Conservation (phyloP, 2,888 invertebrate genomes). For the Sarcophaga rosellei region DNA sequence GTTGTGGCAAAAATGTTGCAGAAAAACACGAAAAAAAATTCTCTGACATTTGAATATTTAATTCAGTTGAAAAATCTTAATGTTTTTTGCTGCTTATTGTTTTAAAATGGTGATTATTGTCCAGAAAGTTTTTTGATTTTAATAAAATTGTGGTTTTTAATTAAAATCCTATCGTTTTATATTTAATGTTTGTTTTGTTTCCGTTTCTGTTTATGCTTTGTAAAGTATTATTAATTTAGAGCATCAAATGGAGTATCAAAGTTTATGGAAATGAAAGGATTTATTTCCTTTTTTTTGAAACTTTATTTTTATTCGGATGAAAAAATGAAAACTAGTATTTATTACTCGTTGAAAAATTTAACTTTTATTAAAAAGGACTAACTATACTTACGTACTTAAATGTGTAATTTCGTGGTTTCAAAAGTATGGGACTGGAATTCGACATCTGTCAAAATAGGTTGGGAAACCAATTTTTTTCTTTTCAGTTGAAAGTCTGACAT, state of each 20-base stretch:
- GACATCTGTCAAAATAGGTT: too few relatives aligned
- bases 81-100: slow-evolving; percentile 6
- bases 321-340: too few relatives aligned
- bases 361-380: too few relatives aligned
- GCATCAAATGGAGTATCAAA: not conserved
- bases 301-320: not conserved
- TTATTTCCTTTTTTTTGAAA: not conserved
- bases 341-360: too few relatives aligned
- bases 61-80: not conserved
- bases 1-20: slow-evolving; percentile 14
- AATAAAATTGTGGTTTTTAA: slow-evolving; percentile 53
- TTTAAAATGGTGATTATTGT: slow-evolving; percentile 43
- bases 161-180: slow-evolving; percentile 30
- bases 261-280: too few relatives aligned
- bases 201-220: not conserved
- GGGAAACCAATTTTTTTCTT: too few relatives aligned
- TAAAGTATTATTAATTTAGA: not conserved
- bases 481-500: too few relatives aligned
- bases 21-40: slow-evolving; percentile 2
- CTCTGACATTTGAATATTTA: slow-evolving; percentile 32
- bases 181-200: not conserved
- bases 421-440: too few relatives aligned
- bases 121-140: slow-evolving; percentile 50
- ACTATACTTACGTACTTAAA: too few relatives aligned
- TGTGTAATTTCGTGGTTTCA: too few relatives aligned